Base-by-base conservation (phyloP, 1,140 invertebrate genomes). In the Trichogramma pretiosum region DNA sequence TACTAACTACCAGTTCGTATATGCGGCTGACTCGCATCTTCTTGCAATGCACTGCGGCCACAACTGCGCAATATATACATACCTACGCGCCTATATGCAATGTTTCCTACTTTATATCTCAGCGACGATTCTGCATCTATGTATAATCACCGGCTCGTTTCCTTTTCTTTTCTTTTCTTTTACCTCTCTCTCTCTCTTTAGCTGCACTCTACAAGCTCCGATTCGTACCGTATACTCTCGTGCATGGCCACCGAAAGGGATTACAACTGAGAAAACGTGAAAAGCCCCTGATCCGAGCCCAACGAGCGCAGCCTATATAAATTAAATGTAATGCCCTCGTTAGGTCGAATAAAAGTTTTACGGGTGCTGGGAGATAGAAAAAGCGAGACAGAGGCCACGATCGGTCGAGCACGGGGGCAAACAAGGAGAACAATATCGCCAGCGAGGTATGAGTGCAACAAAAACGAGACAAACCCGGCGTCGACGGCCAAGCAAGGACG, bases 331-430 rank as follows among this genome's bases (percentile, higher is more conserved):
- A 64, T 60, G 52, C 55, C 59, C 60, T 65, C 56, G 61, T 67
- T 63, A 65, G 59, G 54, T 61, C 54, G 59, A 67, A 67, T 68
- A 67, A 65, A 65, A 65, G 65, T 68, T 67, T 68, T 65, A 68
- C 55, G 59, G 57, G 53, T 55, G 58, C 59, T 67, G 66, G 60
- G 52, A 60, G 54, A 49, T 44, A 19, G 26, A 46, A 16, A 16
- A 21, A 38, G 39, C 18, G 24, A 38, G 34, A 37, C 19, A 16
- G 11, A 33, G n/a, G n/a, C n/a, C n/a, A n/a, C n/a, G n/a, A n/a
- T n/a, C n/a, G n/a, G n/a, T n/a, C n/a, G n/a, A n/a, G n/a, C n/a
- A n/a, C n/a, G n/a, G n/a, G n/a, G n/a, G 11, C 10, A 47, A 33
- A 47, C 26, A 44, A 22, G 26, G 3, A 34, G 13, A 18, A 46